Evolutionary conservation across 2,113 vertebrate genomes (phyloP).

Genomic region (Cyprinus carpio): DNA sequence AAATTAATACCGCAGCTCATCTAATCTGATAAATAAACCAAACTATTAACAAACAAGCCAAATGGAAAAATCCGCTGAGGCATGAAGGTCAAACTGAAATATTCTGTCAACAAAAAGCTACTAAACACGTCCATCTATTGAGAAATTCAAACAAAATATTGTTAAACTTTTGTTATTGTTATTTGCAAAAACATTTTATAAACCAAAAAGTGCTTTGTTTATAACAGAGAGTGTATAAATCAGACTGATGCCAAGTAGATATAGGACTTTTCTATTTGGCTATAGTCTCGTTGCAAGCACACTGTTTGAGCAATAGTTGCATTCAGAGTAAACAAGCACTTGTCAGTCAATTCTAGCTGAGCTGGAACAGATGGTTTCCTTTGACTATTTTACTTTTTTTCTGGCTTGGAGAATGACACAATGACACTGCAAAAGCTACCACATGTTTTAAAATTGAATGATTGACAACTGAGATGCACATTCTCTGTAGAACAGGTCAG

Average conservation of each 20-base stretch:
- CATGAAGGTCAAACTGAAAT: not conserved
- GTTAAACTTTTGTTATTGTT: not conserved
- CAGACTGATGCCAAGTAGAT: not conserved
- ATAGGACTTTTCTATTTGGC: not conserved
- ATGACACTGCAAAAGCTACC: slow-evolving; percentile 1
- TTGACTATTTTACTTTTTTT: not conserved
- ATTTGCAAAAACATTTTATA: not conserved
- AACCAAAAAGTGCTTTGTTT: not conserved
- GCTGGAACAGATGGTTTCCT: not conserved
- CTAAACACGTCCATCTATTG: not conserved
- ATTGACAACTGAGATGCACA: not conserved
- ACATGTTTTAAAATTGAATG: not conserved
- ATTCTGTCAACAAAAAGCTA: slow-evolving; percentile 3
- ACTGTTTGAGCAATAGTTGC: not conserved
- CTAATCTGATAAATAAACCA: not conserved
- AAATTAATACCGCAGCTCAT: slow-evolving; percentile 1
- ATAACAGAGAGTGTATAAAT: not conserved
- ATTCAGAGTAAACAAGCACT: not conserved
- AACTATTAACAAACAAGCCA: not conserved
- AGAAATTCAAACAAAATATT: not conserved
- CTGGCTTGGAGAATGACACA: not conserved
- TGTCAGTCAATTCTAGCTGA: slow-evolving; percentile 9
- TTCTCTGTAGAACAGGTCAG: not conserved
- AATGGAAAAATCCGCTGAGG: not conserved
- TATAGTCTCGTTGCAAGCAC: not conserved